Evolutionary conservation across 2,888 invertebrate genomes (phyloP), one percentile per base, ranked within the genome.

Genomic region (Perithous albicinctus): DNA sequence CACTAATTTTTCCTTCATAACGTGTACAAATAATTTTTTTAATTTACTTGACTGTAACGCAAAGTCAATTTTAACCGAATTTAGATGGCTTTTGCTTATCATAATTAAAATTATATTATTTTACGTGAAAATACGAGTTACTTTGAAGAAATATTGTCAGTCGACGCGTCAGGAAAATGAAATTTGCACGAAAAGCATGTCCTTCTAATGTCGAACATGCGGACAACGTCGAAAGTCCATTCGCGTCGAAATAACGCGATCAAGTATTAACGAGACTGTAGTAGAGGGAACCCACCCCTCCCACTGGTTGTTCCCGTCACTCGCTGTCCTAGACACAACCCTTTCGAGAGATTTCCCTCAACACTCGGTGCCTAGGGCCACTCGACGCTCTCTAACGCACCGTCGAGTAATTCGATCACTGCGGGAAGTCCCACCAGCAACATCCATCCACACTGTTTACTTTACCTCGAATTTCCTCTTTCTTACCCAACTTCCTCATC

Each of bases 181-280:
- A 20, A 10, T 51, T 23, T 20, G 8, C 12, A 20, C 51, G 23
- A 23, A 32, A 51, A 48, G 38, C 12, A 23, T 15, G n/a, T 2
- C n/a, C n/a, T 12, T 38, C 38, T 38, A 6, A 70, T 56, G 54
- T n/a, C 26, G n/a, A 26, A 32, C 59, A 29, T 46, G 41, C 18
- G 59, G 54, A 59, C 59, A 59, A 59, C 41, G 29, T 67, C 41
- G 56, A 64, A 56, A 64, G 41, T 46, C 12, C 48, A 72, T 66
- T 59, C 46, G 80, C 59, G 72, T 61, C 26, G 61, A 80, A 77
- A 61, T 76, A 77, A 67, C 32, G 61, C 46, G 29, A 80, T 77
- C 7, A 73, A 80, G 32, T 73, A 73, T 73, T 80, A 59, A 76
- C 61, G 61, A 67, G 61, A 56, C 48, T 32, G 18, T n/a, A 35